phyloP scores from a whole-genome alignment of 2,113 vertebrate genomes.

The Amphiprion ocellaris region DNA sequence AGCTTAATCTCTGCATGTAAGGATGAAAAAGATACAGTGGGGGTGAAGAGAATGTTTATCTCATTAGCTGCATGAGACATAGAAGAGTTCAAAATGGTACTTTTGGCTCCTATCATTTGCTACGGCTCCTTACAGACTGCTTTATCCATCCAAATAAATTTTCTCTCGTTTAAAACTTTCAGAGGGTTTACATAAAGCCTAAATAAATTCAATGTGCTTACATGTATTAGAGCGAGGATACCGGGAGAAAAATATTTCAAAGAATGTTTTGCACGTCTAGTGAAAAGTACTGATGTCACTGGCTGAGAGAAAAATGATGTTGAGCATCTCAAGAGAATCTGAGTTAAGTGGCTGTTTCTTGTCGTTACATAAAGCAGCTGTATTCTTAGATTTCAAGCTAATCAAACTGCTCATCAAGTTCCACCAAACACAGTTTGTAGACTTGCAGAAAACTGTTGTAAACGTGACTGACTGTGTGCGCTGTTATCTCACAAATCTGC shows the following conservation, averaged over 20 bases:
- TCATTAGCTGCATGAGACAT: slow-evolving; percentile 12
- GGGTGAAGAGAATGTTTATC: background rate
- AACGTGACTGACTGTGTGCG: slow-evolving; percentile 1
- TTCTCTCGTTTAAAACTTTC: background rate
- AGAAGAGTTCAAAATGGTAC: background rate
- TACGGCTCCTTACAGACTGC: background rate
- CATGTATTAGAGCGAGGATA: background rate
- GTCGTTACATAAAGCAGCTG: background rate
- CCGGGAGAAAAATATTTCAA: background rate
- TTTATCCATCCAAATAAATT: slow-evolving; percentile 19
- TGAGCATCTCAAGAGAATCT: slow-evolving; percentile 9
- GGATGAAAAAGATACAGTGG: slow-evolving; percentile 7
- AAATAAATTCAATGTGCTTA: slow-evolving; percentile 9
- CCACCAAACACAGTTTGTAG: background rate
- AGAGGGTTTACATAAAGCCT: slow-evolving; percentile 22
- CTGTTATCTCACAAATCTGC: background rate
- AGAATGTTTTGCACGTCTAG: background rate
- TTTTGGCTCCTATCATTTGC: background rate
- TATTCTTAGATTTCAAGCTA: background rate
- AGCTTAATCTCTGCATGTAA: slow-evolving; percentile 12
- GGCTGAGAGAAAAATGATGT: slow-evolving; percentile 19
- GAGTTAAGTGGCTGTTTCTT: slow-evolving; percentile 24
- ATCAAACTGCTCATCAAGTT: background rate
- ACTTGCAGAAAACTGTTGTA: background rate
- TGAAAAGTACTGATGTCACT: slow-evolving; percentile 1